Evolutionary conservation across 2,888 invertebrate genomes (phyloP), one percentile per base, ranked within the genome.

Genomic region (Crocallis elinguaria): DNA sequence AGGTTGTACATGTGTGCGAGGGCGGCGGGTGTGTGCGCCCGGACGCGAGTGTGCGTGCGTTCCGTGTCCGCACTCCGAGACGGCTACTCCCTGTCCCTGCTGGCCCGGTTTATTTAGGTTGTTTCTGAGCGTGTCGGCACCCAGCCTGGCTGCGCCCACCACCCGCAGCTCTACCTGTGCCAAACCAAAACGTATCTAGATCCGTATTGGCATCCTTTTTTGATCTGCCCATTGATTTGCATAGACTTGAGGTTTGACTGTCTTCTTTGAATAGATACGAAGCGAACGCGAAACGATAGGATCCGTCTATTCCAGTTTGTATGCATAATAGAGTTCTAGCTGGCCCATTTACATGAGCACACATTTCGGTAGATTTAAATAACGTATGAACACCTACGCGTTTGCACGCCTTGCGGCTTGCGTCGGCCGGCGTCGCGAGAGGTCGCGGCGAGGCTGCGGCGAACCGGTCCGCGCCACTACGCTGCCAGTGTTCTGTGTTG

Each of bases 101-200:
- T 81, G 79, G 79, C 79, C 79, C 69, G 86, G 82, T 89, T 87
- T 89, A 87, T 86, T 86, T 87, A 86, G 86, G 85, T 84, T 84
- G 86, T 84, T 78, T 83, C 86, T 71, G 84, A 84, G 79, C 78
- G 75, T 79, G 71, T 76, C 79, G 75, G 71, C 72, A 63, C 65
- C 67, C 57, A 53, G 50, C 69, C 67, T 66, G 62, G 63, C 68
- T 52, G 64, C 60, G 64, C 63, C 66, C 60, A 59, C 55, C 66
- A 52, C 60, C 64, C 60, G 56, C 62, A 58, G 30, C 41, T 41
- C 51, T 43, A 73, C 69, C 73, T 77, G 71, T 64, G 61, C 49
- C 51, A 33, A 36, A 14, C 49, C 42, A 17, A 37, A 21, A 54
- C 49, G 38, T 51, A n/a, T 52, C 59, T 45, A 29, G 49, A 39